Evolutionary conservation across 2,797 vertebrate genomes (phyloP).

Genomic region (Tokudaia tokunoshimensis): DNA sequence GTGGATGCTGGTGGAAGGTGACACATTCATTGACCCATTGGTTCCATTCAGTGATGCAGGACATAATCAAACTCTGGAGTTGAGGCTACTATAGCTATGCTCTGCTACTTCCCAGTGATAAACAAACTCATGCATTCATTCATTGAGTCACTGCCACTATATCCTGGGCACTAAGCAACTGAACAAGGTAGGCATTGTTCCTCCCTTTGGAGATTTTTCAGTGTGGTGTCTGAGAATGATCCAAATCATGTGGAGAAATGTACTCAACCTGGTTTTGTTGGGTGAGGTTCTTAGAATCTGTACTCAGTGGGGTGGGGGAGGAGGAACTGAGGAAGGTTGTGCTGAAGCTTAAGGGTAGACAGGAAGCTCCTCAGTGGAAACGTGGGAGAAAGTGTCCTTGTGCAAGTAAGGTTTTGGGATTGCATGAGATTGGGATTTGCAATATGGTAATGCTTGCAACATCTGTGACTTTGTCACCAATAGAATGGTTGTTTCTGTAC

Average conservation of each 20-base stretch:
- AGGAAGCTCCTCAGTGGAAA: not conserved
- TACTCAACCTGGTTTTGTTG: not conserved
- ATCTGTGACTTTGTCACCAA: not conserved
- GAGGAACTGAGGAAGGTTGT: not conserved
- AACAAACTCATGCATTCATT: not conserved
- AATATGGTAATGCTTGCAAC: not conserved
- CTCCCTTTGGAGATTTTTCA: not conserved
- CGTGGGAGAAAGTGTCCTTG: not conserved
- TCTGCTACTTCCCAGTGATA: not conserved
- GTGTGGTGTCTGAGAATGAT: not conserved
- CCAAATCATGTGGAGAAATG: not conserved
- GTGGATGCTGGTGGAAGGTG: not conserved
- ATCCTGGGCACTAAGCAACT: not conserved
- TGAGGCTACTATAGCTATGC: not conserved
- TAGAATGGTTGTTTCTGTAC: conserved; percentile 17
- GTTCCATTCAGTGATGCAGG: not conserved
- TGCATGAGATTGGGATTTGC: not conserved
- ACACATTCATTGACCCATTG: not conserved
- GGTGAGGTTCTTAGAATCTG: not conserved
- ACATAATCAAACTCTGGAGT: not conserved
- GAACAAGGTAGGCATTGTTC: not conserved
- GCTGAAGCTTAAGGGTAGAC: not conserved
- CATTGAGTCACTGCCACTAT: not conserved
- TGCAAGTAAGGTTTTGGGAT: not conserved
- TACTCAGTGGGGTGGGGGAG: not conserved